Conservation (phyloP, 2,797 vertebrate species). For the Chiropotes sagulatus region DNA sequence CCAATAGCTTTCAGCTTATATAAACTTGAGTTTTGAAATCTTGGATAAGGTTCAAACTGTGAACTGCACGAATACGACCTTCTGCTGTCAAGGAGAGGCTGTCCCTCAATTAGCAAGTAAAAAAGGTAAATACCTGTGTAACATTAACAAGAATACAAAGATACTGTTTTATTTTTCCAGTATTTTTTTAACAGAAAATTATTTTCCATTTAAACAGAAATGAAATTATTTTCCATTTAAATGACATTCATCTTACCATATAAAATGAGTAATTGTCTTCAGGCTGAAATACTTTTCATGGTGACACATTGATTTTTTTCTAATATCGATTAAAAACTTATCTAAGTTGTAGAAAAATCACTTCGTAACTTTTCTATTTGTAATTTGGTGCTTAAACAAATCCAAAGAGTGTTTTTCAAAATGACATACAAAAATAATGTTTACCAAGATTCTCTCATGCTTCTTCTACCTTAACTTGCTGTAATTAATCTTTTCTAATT, state of each 20-base stretch:
- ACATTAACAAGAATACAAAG: neutral
- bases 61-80: neutral
- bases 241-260: neutral
- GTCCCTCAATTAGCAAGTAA: neutral
- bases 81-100: constrained; percentile 14
- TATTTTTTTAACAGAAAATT: neutral
- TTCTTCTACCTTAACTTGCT: neutral
- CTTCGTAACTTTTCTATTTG: neutral
- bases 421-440: neutral
- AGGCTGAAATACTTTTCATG: neutral
- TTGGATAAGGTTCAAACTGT: neutral
- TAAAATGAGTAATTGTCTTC: neutral
- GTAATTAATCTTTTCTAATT: neutral
- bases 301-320: neutral
- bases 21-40: constrained; percentile 31
- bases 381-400: constrained; percentile 37
- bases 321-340: constrained; percentile 1
- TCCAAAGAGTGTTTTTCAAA: constrained; percentile 26
- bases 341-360: constrained; percentile 27
- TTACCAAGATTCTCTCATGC: neutral
- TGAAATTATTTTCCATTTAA: constrained; percentile 35
- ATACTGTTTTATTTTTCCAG: neutral
- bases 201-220: neutral
- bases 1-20: neutral
- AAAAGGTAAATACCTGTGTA: neutral